Conservation (phyloP, 2,888 invertebrate species). For the Cremastinae sp. region DNA sequence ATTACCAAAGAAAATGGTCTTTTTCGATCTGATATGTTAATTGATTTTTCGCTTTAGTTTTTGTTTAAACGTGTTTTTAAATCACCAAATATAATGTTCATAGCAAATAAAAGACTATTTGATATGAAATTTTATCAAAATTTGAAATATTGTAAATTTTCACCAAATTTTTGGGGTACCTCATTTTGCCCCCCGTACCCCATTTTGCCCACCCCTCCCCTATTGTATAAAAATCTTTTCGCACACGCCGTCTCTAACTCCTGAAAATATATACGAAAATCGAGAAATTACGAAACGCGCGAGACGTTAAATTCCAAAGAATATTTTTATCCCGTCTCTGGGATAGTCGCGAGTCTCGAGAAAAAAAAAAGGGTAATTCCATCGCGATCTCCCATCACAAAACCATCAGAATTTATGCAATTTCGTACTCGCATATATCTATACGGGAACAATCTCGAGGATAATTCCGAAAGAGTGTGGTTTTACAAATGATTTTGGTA, state of each 20-base stretch:
- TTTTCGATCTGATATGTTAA: too few species aligned
- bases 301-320: background rate
- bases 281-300: background rate
- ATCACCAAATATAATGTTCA: too few species aligned
- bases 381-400: conserved; percentile 7
- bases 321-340: conserved; percentile 1
- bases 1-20: too few species aligned
- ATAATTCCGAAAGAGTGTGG: conserved; percentile 31
- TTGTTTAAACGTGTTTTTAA: too few species aligned
- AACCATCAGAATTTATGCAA: conserved; percentile 32
- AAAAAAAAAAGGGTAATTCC: conserved; percentile 15
- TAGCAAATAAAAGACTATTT: too few species aligned
- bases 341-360: conserved; percentile 10
- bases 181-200: too few species aligned
- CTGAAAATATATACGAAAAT: background rate
- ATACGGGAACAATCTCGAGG: conserved; percentile 12
- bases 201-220: too few species aligned
- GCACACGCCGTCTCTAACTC: background rate
- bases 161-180: too few species aligned
- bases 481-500: conserved; percentile 27
- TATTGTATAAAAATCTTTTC: too few species aligned
- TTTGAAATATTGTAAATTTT: too few species aligned
- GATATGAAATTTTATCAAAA: too few species aligned
- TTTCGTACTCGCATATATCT: background rate
- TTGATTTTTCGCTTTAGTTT: too few species aligned